phyloP scores from a whole-genome alignment of 2,888 invertebrate species.

The Poecilus cupreus region DNA sequence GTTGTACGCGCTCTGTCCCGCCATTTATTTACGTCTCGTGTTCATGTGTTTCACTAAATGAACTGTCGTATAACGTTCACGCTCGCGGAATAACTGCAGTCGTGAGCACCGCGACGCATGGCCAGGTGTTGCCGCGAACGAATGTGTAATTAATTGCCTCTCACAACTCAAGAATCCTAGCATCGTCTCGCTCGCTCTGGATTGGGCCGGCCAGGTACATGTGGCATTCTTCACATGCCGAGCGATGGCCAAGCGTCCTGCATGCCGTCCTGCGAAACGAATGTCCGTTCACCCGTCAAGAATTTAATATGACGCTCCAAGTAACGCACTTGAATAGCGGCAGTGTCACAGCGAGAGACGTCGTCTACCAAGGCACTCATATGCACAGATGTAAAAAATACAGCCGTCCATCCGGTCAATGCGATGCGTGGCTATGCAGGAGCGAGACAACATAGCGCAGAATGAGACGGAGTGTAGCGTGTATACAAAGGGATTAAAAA shows the following conservation, averaged over 20 bases:
- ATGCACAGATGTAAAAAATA: slow-evolving; percentile 17
- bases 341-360: slow-evolving; percentile 37
- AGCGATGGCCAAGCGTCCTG: too few relatives aligned
- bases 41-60: slow-evolving; percentile 39
- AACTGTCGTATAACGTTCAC: slow-evolving; percentile 31
- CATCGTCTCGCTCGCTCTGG: neutral
- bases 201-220: neutral
- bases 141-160: slow-evolving; percentile 44
- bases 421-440: neutral
- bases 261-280: slow-evolving; percentile 29
- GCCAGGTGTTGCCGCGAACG: slow-evolving; percentile 39
- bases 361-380: neutral
- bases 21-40: slow-evolving; percentile 47
- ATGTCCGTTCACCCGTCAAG: slow-evolving; percentile 21
- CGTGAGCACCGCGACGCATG: neutral
- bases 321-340: slow-evolving; percentile 50
- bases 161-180: slow-evolving; percentile 17
- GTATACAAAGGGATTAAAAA: slow-evolving; percentile 64
- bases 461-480: slow-evolving; percentile 43
- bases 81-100: neutral
- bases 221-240: slow-evolving; percentile 25
- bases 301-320: slow-evolving; percentile 42
- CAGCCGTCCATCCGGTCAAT: slow-evolving; percentile 44
- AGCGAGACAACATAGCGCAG: slow-evolving; percentile 22
- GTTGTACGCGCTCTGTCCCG: slow-evolving; percentile 25